A percentile compares a stretch with the other conserved stretches of the same genome.
These are phyloP conservation scores for Acrobeloides nanus DNA, from an alignment of 2,888 invertebrate genomes.

Conservation along the genomic window DNA sequence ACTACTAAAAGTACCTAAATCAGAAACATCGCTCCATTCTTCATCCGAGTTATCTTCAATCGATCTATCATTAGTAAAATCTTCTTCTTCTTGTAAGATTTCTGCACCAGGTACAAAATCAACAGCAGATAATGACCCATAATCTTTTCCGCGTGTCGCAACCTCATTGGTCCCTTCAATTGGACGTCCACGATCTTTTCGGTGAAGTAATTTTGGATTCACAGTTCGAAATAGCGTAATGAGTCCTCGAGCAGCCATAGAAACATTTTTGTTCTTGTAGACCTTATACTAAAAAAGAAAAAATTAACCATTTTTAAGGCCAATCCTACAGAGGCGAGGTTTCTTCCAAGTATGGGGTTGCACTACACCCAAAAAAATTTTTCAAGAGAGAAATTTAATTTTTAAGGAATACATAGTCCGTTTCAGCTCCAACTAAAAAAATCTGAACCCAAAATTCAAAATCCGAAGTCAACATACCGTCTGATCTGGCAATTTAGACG, in stretches of 20 bases:
- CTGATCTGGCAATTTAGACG: too few species aligned
- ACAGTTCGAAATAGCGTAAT: constrained; percentile 63
- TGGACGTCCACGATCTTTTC: constrained; percentile 65
- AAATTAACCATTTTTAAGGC: too few species aligned
- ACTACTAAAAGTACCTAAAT: constrained; percentile 50
- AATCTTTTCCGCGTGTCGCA: background rate
- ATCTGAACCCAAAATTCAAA: too few species aligned
- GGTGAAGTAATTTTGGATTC: constrained; percentile 51
- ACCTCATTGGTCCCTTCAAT: constrained; percentile 63
- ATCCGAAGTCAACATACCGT: too few species aligned
- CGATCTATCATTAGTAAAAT: constrained; percentile 17
- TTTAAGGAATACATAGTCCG: too few species aligned
- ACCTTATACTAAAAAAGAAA: constrained; percentile 43
- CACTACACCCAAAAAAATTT: constrained; percentile 5
- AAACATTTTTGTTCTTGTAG: constrained; percentile 65
- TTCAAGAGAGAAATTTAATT: background rate
- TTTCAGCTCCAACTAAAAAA: too few species aligned
- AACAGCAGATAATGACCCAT: too few species aligned
- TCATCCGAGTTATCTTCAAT: constrained; percentile 36
- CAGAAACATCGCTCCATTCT: constrained; percentile 40
- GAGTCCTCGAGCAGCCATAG: constrained; percentile 84
- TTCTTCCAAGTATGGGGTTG: too few species aligned
- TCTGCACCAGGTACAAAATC: constrained; percentile 48
- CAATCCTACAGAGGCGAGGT: too few species aligned
- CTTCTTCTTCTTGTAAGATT: constrained; percentile 29